phyloP scores from a whole-genome alignment of 2,888 invertebrate genomes.

The Bhutanitis thaidina region DNA sequence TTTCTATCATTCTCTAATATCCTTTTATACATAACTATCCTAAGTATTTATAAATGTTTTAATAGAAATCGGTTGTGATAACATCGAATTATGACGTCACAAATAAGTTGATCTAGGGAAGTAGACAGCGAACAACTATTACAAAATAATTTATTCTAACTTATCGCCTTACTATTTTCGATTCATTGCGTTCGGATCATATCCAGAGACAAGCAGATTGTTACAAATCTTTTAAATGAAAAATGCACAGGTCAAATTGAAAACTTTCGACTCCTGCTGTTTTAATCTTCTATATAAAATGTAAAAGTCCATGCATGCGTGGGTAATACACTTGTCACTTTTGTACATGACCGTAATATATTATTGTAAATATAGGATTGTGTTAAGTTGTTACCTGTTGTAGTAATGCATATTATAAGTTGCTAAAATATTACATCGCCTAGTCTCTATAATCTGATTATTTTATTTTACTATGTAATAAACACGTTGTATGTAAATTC shows the following conservation, averaged over 20 bases:
- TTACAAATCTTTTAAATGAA: too few species aligned
- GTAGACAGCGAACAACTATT: too few species aligned
- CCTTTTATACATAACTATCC: not conserved
- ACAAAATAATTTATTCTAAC: too few species aligned
- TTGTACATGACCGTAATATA: conserved; percentile 4
- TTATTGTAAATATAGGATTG: conserved; percentile 51
- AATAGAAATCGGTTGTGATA: conserved; percentile 17
- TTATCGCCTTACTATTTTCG: too few species aligned
- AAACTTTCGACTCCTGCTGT: too few species aligned
- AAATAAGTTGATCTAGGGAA: not conserved
- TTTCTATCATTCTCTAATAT: not conserved
- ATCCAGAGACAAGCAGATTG: too few species aligned
- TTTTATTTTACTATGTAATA: conserved; percentile 3
- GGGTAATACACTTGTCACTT: not conserved
- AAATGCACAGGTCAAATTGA: too few species aligned
- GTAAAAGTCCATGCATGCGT: too few species aligned
- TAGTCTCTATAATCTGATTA: conserved; percentile 21
- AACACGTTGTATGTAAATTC: not conserved
- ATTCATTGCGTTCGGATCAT: too few species aligned
- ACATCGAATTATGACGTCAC: conserved; percentile 18
- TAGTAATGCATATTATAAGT: conserved; percentile 12
- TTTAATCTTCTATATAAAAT: too few species aligned
- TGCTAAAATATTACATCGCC: conserved; percentile 11
- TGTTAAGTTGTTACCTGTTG: conserved; percentile 59
- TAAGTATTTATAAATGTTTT: not conserved